Evolutionary conservation across 2,797 vertebrate species (phyloP).

Genomic region (Acrossocheilus wenchowensis): DNA sequence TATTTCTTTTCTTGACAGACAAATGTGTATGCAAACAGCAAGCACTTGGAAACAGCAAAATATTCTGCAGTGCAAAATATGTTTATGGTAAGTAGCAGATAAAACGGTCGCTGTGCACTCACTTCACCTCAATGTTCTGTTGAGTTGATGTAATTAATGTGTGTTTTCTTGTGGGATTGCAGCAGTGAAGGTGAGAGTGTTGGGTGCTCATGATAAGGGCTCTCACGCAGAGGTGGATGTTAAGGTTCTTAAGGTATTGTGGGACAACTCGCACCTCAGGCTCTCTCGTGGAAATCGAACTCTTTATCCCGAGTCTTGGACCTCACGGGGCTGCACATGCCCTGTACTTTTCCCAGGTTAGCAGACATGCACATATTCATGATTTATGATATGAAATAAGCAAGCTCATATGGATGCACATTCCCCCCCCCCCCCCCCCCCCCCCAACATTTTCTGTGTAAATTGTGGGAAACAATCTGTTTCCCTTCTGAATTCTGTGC

Average conservation of each 20-base stretch:
- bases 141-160: background rate
- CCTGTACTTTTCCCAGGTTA: slow-evolving; percentile 95
- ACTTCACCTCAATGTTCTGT: background rate
- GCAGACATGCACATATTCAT: slow-evolving; percentile 32
- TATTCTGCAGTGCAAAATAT: slow-evolving; percentile 94
- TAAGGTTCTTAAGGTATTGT: slow-evolving; percentile 95
- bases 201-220: slow-evolving; percentile 96
- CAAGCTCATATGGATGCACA: background rate
- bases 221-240: slow-evolving; percentile 96
- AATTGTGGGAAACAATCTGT: background rate
- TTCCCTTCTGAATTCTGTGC: background rate
- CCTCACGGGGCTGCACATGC: slow-evolving; percentile 93
- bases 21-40: slow-evolving; percentile 88
- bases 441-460: background rate
- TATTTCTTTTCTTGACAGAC: slow-evolving; percentile 49
- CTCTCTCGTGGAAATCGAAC: slow-evolving; percentile 84
- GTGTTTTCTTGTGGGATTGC: slow-evolving; percentile 29
- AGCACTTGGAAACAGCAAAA: slow-evolving; percentile 87
- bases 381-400: background rate
- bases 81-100: slow-evolving; percentile 87
- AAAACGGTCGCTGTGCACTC: background rate
- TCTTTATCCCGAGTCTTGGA: slow-evolving; percentile 97
- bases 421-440: rapidly evolving
- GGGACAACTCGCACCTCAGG: slow-evolving; percentile 87
- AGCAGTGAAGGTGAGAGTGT: slow-evolving; percentile 88